Conservation (phyloP, 2,797 vertebrate species). For the Thaleichthys pacificus region DNA sequence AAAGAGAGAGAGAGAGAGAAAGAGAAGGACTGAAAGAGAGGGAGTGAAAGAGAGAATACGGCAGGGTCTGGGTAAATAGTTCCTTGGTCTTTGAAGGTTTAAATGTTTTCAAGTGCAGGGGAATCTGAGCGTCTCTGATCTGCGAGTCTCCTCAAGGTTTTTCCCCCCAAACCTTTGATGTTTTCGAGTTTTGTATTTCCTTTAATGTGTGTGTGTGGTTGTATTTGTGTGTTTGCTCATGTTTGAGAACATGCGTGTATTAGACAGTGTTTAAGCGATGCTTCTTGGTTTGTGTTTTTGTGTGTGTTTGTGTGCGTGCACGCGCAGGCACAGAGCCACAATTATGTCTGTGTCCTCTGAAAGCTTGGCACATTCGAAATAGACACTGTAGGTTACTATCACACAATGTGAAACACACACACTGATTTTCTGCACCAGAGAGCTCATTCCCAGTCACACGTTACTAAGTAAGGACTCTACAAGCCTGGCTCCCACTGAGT, state of each 20-base stretch:
- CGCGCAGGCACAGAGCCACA: background rate
- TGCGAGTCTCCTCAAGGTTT: background rate
- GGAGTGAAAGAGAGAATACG: too few relatives aligned
- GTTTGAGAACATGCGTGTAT: background rate
- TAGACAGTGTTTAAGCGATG: background rate
- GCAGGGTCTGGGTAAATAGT: too few relatives aligned
- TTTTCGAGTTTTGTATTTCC: background rate
- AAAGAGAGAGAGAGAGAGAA: too few relatives aligned
- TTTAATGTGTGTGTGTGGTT: background rate
- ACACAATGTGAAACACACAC: background rate
- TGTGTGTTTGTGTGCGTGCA: background rate
- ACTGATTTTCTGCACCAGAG: constrained; percentile 1
- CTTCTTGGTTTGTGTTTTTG: background rate
- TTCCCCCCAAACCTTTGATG: background rate
- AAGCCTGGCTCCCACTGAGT: constrained; percentile 19
- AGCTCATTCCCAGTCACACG: constrained; percentile 4
- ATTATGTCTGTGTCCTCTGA: background rate
- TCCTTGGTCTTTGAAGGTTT: too few relatives aligned
- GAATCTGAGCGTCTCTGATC: background rate
- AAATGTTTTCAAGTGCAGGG: too few relatives aligned
- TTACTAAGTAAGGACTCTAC: constrained; percentile 15
- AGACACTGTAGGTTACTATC: background rate
- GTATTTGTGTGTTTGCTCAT: background rate
- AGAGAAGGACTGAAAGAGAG: too few relatives aligned
- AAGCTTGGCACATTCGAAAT: background rate